Conservation (phyloP, 2,797 vertebrate genomes). For the Pitangus sulphuratus region DNA sequence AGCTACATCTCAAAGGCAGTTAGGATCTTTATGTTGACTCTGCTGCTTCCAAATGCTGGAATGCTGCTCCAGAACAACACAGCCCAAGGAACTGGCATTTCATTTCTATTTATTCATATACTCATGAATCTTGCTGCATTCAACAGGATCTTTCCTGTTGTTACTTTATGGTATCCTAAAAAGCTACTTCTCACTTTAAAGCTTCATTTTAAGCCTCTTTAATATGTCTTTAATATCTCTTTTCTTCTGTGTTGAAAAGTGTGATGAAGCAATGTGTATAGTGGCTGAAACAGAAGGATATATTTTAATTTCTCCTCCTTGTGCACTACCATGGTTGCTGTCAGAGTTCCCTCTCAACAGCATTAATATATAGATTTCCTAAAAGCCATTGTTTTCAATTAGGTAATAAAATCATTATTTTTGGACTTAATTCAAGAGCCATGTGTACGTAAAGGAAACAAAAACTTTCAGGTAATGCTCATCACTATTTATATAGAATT, state of each 20-base stretch:
- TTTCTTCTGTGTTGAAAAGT: background rate
- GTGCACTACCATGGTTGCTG: background rate
- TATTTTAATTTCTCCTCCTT: background rate
- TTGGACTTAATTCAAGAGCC: background rate
- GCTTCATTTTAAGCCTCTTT: background rate
- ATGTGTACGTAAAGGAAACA: background rate
- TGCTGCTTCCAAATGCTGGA: background rate
- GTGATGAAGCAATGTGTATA: background rate
- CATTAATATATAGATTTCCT: rapidly evolving
- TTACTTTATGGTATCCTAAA: background rate
- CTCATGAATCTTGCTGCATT: background rate
- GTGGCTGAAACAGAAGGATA: background rate
- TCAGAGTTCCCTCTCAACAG: background rate
- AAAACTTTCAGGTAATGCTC: background rate
- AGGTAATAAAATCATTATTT: background rate
- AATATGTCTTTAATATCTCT: background rate
- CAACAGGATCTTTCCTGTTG: background rate
- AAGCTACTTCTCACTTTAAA: background rate
- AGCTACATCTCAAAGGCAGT: background rate
- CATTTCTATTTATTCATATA: background rate
- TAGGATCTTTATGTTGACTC: background rate
- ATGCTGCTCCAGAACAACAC: background rate
- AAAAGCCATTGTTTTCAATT: background rate
- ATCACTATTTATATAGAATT: background rate
- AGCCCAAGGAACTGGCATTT: background rate